Evolutionary conservation across 2,888 invertebrate species (phyloP).

Genomic region (Dicycla oo): DNA sequence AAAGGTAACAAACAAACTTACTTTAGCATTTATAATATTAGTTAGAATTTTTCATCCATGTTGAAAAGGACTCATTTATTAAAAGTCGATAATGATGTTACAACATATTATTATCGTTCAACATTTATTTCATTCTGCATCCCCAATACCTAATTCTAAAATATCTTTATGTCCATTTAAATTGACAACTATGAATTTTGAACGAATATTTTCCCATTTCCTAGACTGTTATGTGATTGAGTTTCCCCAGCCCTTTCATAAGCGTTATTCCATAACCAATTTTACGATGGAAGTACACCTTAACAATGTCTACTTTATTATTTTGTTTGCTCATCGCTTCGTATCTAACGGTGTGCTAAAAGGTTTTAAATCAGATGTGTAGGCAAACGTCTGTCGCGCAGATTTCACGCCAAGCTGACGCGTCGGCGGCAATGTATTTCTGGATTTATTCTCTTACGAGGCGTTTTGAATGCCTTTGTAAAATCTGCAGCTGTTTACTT

Average conservation of each 20-base stretch:
- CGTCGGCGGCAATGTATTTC: conserved; percentile 38
- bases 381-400: conserved; percentile 42
- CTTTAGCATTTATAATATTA: too few species aligned
- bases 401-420: conserved; percentile 46
- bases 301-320: conserved; percentile 10
- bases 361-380: conserved; percentile 41
- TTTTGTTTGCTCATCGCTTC: conserved; percentile 18
- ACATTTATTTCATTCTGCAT: too few species aligned
- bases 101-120: too few species aligned
- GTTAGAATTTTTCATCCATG: too few species aligned
- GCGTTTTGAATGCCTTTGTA: conserved; percentile 53
- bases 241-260: not conserved
- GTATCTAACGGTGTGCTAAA: conserved; percentile 24
- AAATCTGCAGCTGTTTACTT: conserved; percentile 49
- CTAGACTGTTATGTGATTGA: not conserved
- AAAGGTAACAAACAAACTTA: too few species aligned
- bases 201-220: not conserved
- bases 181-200: not conserved
- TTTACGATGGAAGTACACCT: not conserved
- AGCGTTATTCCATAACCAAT: not conserved
- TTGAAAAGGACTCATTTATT: too few species aligned
- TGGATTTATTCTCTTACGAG: conserved; percentile 43
- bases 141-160: not conserved
- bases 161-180: not conserved
- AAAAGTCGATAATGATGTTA: too few species aligned